Conservation (phyloP, 2,113 vertebrate genomes). For the Nanorana parkeri region DNA sequence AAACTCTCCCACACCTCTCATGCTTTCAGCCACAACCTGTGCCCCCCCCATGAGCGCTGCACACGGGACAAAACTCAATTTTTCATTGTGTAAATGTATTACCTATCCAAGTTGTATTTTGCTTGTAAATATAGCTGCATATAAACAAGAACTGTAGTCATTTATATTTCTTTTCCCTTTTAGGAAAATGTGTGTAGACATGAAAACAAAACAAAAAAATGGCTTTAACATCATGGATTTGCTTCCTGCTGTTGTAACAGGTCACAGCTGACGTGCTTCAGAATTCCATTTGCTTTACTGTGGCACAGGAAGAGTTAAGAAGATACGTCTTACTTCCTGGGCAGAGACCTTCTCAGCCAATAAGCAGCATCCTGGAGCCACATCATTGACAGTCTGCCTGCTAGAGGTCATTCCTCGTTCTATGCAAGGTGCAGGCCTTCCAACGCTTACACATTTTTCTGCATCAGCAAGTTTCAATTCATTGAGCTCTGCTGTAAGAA, state of each 20-base stretch:
- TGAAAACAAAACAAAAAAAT: not conserved
- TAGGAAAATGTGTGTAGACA: not conserved
- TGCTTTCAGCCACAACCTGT: too few relatives aligned
- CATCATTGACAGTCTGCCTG: not conserved
- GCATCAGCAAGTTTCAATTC: slow-evolving; percentile 39
- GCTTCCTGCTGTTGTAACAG: not conserved
- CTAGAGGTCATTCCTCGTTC: slow-evolving; percentile 41
- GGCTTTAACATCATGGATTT: not conserved
- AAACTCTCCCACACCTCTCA: too few relatives aligned
- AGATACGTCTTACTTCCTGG: slow-evolving; percentile 40
- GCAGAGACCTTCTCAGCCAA: slow-evolving; percentile 25
- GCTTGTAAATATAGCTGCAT: not conserved
- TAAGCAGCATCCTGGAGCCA: not conserved
- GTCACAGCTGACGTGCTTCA: not conserved
- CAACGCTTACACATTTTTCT: not conserved
- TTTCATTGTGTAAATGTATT: too few relatives aligned
- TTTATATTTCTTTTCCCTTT: too few relatives aligned
- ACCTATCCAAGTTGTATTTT: not conserved
- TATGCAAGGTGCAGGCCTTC: slow-evolving; percentile 40
- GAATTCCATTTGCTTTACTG: not conserved
- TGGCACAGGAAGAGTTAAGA: slow-evolving; percentile 6
- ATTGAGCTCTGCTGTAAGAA: not conserved
- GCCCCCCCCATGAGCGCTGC: too few relatives aligned
- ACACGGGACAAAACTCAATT: too few relatives aligned
- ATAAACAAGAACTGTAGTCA: too few relatives aligned